Base-by-base conservation (phyloP, 2,888 invertebrate genomes). In the Furcula furcula region DNA sequence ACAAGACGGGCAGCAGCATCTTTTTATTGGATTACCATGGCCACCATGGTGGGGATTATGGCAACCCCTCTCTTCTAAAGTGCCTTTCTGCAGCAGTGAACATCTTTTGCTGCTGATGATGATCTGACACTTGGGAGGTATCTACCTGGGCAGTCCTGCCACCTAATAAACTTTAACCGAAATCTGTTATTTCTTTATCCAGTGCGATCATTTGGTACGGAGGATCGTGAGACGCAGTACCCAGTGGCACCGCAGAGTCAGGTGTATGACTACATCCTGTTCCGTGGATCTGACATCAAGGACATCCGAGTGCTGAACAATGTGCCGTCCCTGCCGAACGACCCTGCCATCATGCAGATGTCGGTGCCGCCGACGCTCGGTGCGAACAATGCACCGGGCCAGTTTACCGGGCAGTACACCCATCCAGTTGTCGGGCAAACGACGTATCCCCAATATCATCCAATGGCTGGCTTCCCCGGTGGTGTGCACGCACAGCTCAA, bases 161-260 rank as follows among this genome's bases (percentile, higher is more conserved):
- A n/a, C n/a, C n/a, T n/a, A n/a, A n/a, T n/a, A n/a, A n/a, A n/a
- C 21, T 34, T 29, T 42, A 15, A 41, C 45, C 21, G 36, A 26
- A 34, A 34, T 23, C n/a, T 42, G 21, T 41, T 40, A 41, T 53
- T 49, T 59, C 49, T 57, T 28, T 18, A 3, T 28, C n/a, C 90
- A 99, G 99, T 99, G 52, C 94, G 98, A 59, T 99, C 99, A 6
- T 99, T 98, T 91, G 99, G 99, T 35, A 99, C 99, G 21, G 99
- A 99, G 88, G 98, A 99, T 76, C 92, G 99, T 29, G 97, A 98
- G 65, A 96, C 98, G 3, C 96, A 97, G 72, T 96, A 95, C 75
- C 97, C 97, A 44, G 98, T 99, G 36, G 96, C 98, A 32, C 97
- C 98, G 11, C 95, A 98, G 80, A 97, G 97, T 87, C 98, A 99